Evolutionary conservation across 2,888 invertebrate genomes (phyloP), one percentile per base, ranked within the genome.

Genomic region (Eudemis profundana): DNA sequence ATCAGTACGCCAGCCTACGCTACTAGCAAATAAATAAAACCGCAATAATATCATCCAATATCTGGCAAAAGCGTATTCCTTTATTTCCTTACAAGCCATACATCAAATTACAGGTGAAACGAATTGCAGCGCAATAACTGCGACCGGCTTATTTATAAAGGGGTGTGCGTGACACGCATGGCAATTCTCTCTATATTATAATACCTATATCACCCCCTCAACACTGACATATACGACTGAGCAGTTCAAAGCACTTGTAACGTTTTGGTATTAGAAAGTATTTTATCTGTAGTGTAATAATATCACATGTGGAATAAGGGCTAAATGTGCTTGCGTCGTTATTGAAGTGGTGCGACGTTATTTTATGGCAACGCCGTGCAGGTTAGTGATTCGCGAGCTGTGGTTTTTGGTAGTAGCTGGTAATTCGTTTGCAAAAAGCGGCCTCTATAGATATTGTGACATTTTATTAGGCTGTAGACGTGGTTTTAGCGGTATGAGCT

Each of bases 51-150:
- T 23, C n/a, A 46, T 36, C 57, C 57, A 44, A 64, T 64, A 59
- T 51, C 42, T 50, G 50, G 64, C 50, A 40, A 61, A 51, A 64
- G 62, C 50, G 50, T 56, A 33, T 57, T 59, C 50, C 42, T 64
- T 64, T 57, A 56, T 63, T 63, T 56, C 50, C 54, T 29, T 57
- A 50, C 50, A 29, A 27, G 49, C 75, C 80, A 80, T 89, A 83
- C 83, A 85, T 88, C 86, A 89, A 84, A 85, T 84, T 87, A 83
- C 85, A 87, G 83, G 85, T 86, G 81, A 84, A 83, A 82, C 81
- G 83, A 86, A 86, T 85, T 81, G 83, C 80, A 77, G 75, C 71
- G 80, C 84, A 80, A 85, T 88, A 84, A 85, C 81, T 77, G 80
- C 72, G 80, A 82, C 81, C 75, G 84, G 83, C 82, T 87, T 86